phyloP scores from a whole-genome alignment of 2,888 invertebrate species.

The Protonemura montana region DNA sequence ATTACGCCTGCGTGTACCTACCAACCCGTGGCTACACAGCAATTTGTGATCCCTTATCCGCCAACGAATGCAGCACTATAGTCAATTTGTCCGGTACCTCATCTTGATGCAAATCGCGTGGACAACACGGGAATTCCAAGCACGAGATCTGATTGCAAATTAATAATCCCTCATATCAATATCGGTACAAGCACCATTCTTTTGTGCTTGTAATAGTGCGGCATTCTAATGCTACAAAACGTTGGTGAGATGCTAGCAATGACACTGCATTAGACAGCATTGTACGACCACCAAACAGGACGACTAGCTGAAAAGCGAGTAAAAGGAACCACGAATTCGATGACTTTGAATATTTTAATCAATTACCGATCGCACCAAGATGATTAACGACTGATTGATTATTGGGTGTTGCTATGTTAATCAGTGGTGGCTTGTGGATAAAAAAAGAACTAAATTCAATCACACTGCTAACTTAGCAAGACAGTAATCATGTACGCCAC shows the following conservation, averaged over 20 bases:
- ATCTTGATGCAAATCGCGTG: not conserved
- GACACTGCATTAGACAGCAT: not conserved
- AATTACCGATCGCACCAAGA: not conserved
- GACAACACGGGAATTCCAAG: too few relatives aligned
- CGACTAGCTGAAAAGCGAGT: not conserved
- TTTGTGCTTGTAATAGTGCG: not conserved
- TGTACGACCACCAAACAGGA: not conserved
- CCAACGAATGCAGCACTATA: too few relatives aligned
- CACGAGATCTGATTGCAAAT: not conserved
- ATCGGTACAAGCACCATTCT: not conserved
- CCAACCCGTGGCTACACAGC: not conserved
- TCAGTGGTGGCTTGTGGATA: not conserved
- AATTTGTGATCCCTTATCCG: not conserved
- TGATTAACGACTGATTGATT: not conserved
- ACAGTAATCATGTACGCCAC: too few relatives aligned
- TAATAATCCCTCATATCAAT: not conserved
- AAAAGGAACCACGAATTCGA: not conserved
- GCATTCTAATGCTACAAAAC: not conserved
- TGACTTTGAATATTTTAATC: not conserved
- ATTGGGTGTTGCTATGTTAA: not conserved
- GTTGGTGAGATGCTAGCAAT: not conserved
- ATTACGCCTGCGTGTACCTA: not conserved
- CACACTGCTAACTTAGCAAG: too few relatives aligned
- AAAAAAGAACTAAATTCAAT: too few relatives aligned
- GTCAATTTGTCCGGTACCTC: not conserved